Evolutionary conservation across 2,888 invertebrate genomes (phyloP).

Genomic region (Dryomyza anilis): DNA sequence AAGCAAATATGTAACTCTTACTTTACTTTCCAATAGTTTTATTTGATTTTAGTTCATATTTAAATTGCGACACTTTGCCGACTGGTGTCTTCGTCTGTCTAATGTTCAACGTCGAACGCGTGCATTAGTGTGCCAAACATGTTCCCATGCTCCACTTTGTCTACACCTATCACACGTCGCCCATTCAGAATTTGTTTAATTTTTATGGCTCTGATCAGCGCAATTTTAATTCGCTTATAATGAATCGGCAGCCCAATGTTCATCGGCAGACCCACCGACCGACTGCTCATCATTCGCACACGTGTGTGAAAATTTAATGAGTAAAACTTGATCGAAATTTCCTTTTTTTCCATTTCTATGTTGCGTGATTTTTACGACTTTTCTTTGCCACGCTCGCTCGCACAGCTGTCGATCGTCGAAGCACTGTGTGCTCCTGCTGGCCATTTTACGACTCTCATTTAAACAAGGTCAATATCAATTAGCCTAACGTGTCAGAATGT

Average conservation of each 20-base stretch:
- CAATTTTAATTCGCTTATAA: slow-evolving; percentile 5
- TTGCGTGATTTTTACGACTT: background rate
- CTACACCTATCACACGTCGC: background rate
- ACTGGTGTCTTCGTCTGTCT: background rate
- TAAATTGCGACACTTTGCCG: background rate
- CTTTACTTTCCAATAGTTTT: no score
- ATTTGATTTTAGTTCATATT: background rate
- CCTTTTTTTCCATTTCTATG: background rate
- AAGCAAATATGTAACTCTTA: no score
- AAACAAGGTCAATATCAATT: slow-evolving; percentile 61
- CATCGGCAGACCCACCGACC: background rate
- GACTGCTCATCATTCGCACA: background rate
- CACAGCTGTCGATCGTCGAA: background rate
- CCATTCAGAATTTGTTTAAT: background rate
- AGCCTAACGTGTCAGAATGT: slow-evolving; percentile 39
- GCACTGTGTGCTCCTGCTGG: slow-evolving; percentile 9
- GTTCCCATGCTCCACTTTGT: background rate
- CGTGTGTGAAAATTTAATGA: slow-evolving; percentile 20
- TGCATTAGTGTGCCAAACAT: slow-evolving; percentile 6
- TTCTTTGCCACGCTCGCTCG: background rate
- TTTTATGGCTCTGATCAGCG: slow-evolving; percentile 6
- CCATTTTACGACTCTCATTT: slow-evolving; percentile 42
- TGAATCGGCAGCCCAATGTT: background rate
- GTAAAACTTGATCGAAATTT: background rate
- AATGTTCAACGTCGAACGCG: no score